Conservation (phyloP, 2,113 vertebrate genomes). For the Peromyscus californicus region DNA sequence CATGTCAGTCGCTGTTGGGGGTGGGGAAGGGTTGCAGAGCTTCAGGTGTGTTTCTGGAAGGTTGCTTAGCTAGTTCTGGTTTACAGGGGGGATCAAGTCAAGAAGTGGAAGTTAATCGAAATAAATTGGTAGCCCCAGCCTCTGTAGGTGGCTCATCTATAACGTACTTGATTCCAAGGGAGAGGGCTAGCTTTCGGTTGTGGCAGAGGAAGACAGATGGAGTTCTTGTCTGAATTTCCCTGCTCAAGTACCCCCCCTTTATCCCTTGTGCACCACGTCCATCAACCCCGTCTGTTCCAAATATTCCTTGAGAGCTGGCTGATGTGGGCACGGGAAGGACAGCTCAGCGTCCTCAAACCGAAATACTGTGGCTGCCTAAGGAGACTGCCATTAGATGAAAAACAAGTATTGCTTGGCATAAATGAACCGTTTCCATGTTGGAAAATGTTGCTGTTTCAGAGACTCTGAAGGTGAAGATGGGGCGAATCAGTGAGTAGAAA, state of each 20-base stretch:
- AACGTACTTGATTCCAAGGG: background rate
- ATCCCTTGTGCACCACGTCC: background rate
- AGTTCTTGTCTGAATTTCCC: background rate
- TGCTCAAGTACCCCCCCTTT: background rate
- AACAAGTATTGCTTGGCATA: slow-evolving; percentile 48
- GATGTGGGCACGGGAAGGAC: background rate
- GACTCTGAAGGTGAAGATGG: background rate
- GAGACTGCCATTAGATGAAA: background rate
- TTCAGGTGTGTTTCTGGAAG: slow-evolving; percentile 28
- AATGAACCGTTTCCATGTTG: background rate
- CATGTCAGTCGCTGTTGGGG: background rate
- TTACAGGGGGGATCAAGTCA: slow-evolving; percentile 75
- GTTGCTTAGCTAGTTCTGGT: slow-evolving; percentile 71
- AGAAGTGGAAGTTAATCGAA: slow-evolving; percentile 75
- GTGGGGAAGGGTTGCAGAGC: background rate
- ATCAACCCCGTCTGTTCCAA: background rate
- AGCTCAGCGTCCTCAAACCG: background rate
- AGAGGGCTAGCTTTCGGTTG: slow-evolving; percentile 71
- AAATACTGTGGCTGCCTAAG: background rate
- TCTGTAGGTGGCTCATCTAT: background rate
- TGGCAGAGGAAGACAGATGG: slow-evolving; percentile 60
- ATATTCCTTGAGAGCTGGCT: background rate
- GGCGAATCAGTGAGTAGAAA: background rate
- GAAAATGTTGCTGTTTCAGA: slow-evolving; percentile 59
- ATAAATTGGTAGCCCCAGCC: slow-evolving; percentile 38